Percentiles rank a stretch among this genome's conserved stretches.
Evolutionary conservation across 2,888 invertebrate genomes (phyloP).

Genomic region (Dolichomitus sp.): DNA sequence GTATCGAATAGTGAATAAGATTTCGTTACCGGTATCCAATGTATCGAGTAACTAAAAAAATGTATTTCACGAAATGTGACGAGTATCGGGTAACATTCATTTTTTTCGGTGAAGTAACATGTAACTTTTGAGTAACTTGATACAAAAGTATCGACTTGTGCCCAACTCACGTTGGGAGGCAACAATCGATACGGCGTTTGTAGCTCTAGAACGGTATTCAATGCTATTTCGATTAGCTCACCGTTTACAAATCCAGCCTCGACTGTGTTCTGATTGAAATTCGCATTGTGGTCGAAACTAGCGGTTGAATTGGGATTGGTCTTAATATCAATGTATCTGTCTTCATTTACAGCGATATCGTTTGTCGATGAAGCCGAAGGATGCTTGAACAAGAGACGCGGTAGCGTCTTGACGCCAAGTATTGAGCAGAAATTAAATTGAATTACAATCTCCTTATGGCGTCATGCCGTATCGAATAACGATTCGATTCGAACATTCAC

Average conservation of each 20-base stretch:
- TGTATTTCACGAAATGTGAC: too few relatives aligned
- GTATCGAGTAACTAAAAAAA: too few relatives aligned
- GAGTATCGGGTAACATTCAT: too few relatives aligned
- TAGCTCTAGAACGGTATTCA: conserved; percentile 25
- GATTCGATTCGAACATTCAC: neutral
- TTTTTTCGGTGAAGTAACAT: too few relatives aligned
- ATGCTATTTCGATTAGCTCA: conserved; percentile 75
- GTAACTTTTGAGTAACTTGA: neutral
- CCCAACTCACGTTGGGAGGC: conserved; percentile 22
- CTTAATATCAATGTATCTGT: conserved; percentile 40
- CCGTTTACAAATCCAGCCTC: conserved; percentile 59
- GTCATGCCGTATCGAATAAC: too few relatives aligned
- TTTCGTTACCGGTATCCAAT: too few relatives aligned
- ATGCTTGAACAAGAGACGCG: conserved; percentile 10
- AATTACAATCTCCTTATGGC: too few relatives aligned
- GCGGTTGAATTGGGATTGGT: conserved; percentile 54
- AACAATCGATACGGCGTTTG: conserved; percentile 38
- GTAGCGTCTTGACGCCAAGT: too few relatives aligned
- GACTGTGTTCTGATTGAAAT: conserved; percentile 74
- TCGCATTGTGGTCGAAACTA: conserved; percentile 68
- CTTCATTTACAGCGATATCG: conserved; percentile 46
- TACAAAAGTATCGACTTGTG: conserved; percentile 23
- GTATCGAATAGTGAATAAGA: too few relatives aligned
- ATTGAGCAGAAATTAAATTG: too few relatives aligned
- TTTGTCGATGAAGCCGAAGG: conserved; percentile 20